phyloP scores from a whole-genome alignment of 2,888 invertebrate genomes.

The Resseliella maxima region DNA sequence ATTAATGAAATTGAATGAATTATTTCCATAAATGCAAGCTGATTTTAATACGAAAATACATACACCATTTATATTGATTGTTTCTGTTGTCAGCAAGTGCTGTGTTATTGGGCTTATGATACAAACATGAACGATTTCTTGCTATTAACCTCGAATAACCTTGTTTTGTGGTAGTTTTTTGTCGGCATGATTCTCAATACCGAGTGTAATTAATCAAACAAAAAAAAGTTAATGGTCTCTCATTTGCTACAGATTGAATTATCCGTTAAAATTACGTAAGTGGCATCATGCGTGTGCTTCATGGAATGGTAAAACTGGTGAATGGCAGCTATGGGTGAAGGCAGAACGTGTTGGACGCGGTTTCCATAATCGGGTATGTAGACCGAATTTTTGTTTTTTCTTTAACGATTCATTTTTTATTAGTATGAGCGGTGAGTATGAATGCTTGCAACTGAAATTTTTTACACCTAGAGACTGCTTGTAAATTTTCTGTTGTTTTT shows the following conservation, averaged over 20 bases:
- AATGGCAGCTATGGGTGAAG: constrained; percentile 91
- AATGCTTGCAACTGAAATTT: neutral
- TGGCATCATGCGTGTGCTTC: constrained; percentile 91
- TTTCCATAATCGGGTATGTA: constrained; percentile 84
- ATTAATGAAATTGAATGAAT: neutral
- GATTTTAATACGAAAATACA: neutral
- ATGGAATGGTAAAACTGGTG: constrained; percentile 89
- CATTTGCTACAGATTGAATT: constrained; percentile 71
- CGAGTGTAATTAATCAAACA: constrained; percentile 7
- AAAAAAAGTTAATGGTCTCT: constrained; percentile 32
- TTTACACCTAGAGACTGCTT: neutral
- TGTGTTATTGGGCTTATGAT: neutral
- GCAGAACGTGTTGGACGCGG: constrained; percentile 87
- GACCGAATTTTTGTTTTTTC: constrained; percentile 55
- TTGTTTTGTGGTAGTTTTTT: neutral
- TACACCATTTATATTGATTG: neutral
- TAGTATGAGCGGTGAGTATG: neutral
- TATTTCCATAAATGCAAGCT: neutral
- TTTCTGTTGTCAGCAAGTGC: neutral
- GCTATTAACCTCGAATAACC: constrained; percentile 19
- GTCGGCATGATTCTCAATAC: neutral
- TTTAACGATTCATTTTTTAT: no score
- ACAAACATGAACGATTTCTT: neutral
- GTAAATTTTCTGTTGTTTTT: neutral
- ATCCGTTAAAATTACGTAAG: constrained; percentile 75